These are phyloP conservation scores for Phalera bucephala DNA, from an alignment of 2,888 invertebrate genomes.

Conservation along the genomic window DNA sequence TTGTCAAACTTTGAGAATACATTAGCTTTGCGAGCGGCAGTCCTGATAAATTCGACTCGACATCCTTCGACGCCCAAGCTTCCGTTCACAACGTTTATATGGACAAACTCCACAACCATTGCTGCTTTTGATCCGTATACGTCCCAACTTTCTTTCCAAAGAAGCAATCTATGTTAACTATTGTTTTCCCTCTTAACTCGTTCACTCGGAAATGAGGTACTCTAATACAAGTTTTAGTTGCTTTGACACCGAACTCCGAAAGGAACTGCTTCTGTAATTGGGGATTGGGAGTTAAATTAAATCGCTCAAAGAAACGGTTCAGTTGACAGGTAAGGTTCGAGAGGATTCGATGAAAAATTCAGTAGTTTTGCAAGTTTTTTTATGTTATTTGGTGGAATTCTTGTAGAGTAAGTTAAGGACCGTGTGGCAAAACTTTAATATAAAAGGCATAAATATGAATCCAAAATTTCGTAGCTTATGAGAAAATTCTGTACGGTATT, in stretches of 20 bases:
- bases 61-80: slow-evolving; percentile 20
- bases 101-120: slow-evolving; percentile 13
- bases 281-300: slow-evolving; percentile 61
- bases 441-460: too few relatives aligned
- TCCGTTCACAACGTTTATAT: slow-evolving; percentile 7
- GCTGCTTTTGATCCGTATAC: too few relatives aligned
- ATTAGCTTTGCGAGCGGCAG: too few relatives aligned
- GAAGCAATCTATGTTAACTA: slow-evolving; percentile 27
- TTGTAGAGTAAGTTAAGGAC: too few relatives aligned
- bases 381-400: too few relatives aligned
- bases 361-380: too few relatives aligned
- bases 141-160: slow-evolving; percentile 8
- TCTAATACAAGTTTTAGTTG: too few relatives aligned
- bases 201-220: slow-evolving; percentile 31
- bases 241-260: too few relatives aligned
- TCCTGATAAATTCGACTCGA: slow-evolving; percentile 69
- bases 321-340: slow-evolving; percentile 25
- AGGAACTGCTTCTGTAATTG: slow-evolving; percentile 60
- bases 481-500: too few relatives aligned
- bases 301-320: slow-evolving; percentile 49
- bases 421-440: too few relatives aligned
- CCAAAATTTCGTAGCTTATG: too few relatives aligned
- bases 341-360: slow-evolving; percentile 23
- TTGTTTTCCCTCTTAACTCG: slow-evolving; percentile 25
- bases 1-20: slow-evolving; percentile 73